Base-by-base conservation (phyloP, 2,888 invertebrate genomes). In the Alentia gelatinosa region DNA sequence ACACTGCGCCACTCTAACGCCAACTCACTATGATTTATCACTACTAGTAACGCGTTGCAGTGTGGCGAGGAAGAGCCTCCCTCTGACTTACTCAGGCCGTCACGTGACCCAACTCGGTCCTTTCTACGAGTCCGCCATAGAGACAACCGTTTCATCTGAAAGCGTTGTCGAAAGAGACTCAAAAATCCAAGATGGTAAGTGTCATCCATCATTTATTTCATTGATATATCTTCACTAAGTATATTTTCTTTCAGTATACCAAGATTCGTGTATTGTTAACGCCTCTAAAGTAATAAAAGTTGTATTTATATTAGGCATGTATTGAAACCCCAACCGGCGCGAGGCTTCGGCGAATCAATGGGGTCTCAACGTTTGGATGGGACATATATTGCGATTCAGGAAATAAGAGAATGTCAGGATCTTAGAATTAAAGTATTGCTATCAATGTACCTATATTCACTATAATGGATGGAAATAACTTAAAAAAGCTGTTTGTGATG, bases 131-230 rank as follows among this genome's bases (percentile, higher is more conserved):
- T 95, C 94, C 94, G 93, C 93, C 93, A 93, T 93, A 94, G 83
- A 93, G 94, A 92, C 94, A 94, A 93, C 93, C 90, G 91, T 89
- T 50, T 74, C 89, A 63, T 89, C 89, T 91, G 88, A 89, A 92
- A 93, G 94, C 94, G 93, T 94, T 93, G 93, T 92, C 93, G 93
- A 92, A 93, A 93, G 93, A 94, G 93, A 93, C 94, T 93, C 89
- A 91, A 91, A 74, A 90, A 95, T 95, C 95, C 94, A 95, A 95
- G 93, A 95, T 95, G 95, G 95, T 95, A 94, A 92, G 95, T 91
- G 40, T 35, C 63, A 89, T 91, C 90, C 63, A 37, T 79, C 3
- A 26, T n/a, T 84, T 63, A 83, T 39, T 35, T 83, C 15, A 1
- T 37, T 40, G 0, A 30, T 5, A 15, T 4, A 9, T 0, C 50